Conservation (phyloP, 2,797 vertebrate species). For the Oreochromis grahami region DNA sequence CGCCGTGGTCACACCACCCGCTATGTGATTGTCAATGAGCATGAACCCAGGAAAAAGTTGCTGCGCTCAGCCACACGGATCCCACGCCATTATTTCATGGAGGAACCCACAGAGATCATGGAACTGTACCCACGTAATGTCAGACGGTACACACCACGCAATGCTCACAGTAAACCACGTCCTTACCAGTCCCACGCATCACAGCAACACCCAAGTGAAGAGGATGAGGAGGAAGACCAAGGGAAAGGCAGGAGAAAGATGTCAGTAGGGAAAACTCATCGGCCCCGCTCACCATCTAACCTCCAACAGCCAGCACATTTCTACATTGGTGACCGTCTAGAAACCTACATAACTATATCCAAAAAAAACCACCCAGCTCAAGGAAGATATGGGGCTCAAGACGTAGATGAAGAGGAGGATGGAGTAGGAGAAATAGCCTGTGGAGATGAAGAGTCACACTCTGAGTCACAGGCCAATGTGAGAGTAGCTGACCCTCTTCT, state of each 20-base stretch:
- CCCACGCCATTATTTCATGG: slow-evolving; percentile 79
- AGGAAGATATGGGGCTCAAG: slow-evolving; percentile 37
- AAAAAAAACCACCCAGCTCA: slow-evolving; percentile 49
- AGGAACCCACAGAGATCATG: slow-evolving; percentile 74
- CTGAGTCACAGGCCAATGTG: slow-evolving; percentile 61
- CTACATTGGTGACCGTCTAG: slow-evolving; percentile 75
- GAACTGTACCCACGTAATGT: slow-evolving; percentile 79
- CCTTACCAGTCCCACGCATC: slow-evolving; percentile 48
- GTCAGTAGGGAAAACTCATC: slow-evolving; percentile 51
- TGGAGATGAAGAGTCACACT: slow-evolving; percentile 48
- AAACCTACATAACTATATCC: slow-evolving; percentile 56
- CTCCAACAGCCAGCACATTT: slow-evolving; percentile 78
- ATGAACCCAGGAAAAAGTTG: slow-evolving; percentile 76
- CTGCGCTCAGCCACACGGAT: slow-evolving; percentile 73
- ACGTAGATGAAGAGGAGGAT: slow-evolving; percentile 62
- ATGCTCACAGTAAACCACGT: slow-evolving; percentile 46
- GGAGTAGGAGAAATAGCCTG: slow-evolving; percentile 61
- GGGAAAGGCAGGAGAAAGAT: slow-evolving; percentile 51
- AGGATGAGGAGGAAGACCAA: slow-evolving; percentile 80
- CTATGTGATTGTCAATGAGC: slow-evolving; percentile 85
- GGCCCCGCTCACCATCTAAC: slow-evolving; percentile 79
- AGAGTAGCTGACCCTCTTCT: slow-evolving; percentile 57
- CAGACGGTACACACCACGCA: slow-evolving; percentile 68
- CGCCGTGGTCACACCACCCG: slow-evolving; percentile 72
- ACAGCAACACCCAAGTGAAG: slow-evolving; percentile 81